Percentiles rank a stretch among this genome's conserved stretches.
These are phyloP conservation scores for Corythornis vintsioides DNA, from an alignment of 2,113 vertebrate genomes.

Conservation along the genomic window DNA sequence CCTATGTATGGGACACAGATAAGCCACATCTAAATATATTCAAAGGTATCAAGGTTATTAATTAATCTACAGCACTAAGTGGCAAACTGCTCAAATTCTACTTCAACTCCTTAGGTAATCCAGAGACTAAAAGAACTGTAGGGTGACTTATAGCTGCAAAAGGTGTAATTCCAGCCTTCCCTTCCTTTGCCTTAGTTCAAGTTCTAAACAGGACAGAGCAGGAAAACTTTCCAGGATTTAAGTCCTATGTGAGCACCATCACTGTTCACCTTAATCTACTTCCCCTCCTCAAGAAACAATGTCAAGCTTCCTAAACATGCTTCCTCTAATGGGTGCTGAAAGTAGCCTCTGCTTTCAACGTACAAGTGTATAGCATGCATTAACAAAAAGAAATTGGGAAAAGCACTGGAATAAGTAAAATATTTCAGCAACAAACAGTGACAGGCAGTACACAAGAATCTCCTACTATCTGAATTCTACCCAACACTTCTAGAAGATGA, in stretches of 20 bases:
- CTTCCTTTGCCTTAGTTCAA: not conserved
- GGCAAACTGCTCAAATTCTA: not conserved
- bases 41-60: not conserved
- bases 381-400: not conserved
- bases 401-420: not conserved
- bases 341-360: not conserved
- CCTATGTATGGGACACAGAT: not conserved
- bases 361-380: not conserved
- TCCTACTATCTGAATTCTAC: not conserved
- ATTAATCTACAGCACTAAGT: not conserved
- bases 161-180: not conserved
- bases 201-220: not conserved
- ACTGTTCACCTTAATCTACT: not conserved
- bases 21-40: not conserved
- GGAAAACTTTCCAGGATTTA: not conserved
- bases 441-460: not conserved
- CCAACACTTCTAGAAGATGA: not conserved
- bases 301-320: not conserved
- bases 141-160: not conserved
- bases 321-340: not conserved
- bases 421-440: not conserved
- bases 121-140: not conserved
- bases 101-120: not conserved
- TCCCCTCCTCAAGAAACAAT: not conserved
- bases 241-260: not conserved